phyloP scores from a whole-genome alignment of 2,797 vertebrate genomes.

The Crenuchus spilurus region DNA sequence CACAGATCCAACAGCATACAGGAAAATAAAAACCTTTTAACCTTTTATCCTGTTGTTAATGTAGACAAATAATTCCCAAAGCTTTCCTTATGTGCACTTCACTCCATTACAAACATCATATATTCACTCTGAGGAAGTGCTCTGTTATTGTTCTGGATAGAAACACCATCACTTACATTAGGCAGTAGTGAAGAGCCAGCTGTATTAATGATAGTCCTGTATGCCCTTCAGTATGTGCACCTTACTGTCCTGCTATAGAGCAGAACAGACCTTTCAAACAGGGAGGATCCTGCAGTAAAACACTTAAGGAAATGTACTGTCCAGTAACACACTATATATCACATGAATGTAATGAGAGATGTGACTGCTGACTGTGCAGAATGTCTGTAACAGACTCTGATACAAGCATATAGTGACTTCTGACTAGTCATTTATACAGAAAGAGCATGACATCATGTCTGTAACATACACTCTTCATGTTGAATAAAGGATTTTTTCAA shows the following conservation, averaged over 20 bases:
- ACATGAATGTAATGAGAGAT: conserved; percentile 12
- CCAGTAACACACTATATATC: conserved; percentile 16
- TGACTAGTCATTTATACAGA: neutral
- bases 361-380: conserved; percentile 12
- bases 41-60: neutral
- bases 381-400: neutral
- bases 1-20: too few relatives aligned
- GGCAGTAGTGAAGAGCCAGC: neutral
- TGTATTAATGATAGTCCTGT: neutral
- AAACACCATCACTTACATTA: neutral
- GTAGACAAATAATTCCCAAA: neutral
- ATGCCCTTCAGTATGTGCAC: neutral
- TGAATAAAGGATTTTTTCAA: neutral
- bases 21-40: too few relatives aligned
- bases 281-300: neutral
- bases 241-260: neutral
- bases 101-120: neutral
- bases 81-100: neutral
- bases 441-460: neutral
- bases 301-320: conserved; percentile 4
- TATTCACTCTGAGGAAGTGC: neutral
- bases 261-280: neutral
- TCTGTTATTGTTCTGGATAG: neutral
- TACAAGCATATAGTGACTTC: neutral
- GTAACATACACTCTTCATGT: neutral